These are phyloP conservation scores for Scaptomyza tumidula DNA, from an alignment of 2,888 invertebrate genomes.

Conservation along the genomic window DNA sequence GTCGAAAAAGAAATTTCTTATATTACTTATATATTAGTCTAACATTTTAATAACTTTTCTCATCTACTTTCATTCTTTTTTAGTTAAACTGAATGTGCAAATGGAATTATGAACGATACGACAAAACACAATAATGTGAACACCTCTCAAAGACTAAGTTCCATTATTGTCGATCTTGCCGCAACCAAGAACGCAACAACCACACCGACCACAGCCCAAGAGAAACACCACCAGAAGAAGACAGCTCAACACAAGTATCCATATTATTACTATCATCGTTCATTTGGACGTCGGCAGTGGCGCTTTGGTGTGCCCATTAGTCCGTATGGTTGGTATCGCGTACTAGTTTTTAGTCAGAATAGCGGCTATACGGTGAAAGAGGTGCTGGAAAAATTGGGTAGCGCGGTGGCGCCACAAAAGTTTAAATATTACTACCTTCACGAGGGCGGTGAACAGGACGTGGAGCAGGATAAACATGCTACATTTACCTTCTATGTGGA, in stretches of 20 bases:
- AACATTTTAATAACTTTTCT: background rate
- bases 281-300: background rate
- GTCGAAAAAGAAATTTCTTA: too few species aligned
- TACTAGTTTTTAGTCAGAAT: slow-evolving; percentile 40
- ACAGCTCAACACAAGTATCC: background rate
- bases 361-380: slow-evolving; percentile 14
- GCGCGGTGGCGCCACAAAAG: slow-evolving; percentile 28
- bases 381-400: slow-evolving; percentile 30
- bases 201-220: background rate
- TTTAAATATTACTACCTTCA: slow-evolving; percentile 40
- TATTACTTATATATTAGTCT: too few species aligned
- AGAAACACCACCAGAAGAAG: background rate
- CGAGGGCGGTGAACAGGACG: slow-evolving; percentile 45
- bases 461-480: slow-evolving; percentile 36
- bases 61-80: background rate
- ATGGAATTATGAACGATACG: slow-evolving; percentile 10
- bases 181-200: background rate
- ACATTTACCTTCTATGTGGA: slow-evolving; percentile 58
- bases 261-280: background rate
- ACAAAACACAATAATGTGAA: background rate
- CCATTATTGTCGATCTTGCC: slow-evolving; percentile 5
- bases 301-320: slow-evolving; percentile 43
- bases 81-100: slow-evolving; percentile 1
- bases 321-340: slow-evolving; percentile 60
- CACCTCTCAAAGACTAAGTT: slow-evolving; percentile 6